Evolutionary conservation across 53 echinoderm and acorn worm species (phyloP).

Genomic region (Pentamera pediparva): DNA sequence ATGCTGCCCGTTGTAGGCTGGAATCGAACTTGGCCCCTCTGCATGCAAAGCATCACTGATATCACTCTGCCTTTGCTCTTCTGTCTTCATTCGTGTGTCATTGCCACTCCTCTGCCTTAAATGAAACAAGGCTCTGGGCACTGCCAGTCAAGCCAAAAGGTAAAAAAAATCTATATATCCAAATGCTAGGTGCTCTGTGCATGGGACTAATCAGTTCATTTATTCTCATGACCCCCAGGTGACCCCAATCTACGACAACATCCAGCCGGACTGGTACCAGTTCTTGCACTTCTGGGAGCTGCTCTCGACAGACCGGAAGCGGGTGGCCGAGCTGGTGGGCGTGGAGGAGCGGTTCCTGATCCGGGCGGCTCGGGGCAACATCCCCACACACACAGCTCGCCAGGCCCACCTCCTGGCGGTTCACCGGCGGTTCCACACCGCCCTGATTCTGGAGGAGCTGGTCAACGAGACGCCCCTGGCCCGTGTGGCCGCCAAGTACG

Average conservation of each 20-base stretch:
- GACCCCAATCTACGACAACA: slow-evolving; percentile 91
- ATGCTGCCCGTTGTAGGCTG: too few relatives aligned
- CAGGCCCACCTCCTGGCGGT: slow-evolving; percentile 69
- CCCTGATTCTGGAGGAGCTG: slow-evolving; percentile 74
- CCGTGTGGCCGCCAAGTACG: slow-evolving; percentile 69
- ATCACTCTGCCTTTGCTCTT: too few relatives aligned
- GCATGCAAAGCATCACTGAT: too few relatives aligned
- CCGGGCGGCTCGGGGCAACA: slow-evolving; percentile 64
- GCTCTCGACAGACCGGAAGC: slow-evolving; percentile 70
- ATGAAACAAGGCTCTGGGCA: too few relatives aligned
- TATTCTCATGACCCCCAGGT: slow-evolving; percentile 53
- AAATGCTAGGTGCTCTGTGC: too few relatives aligned
- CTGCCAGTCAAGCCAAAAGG: too few relatives aligned
- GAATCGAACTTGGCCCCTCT: too few relatives aligned
- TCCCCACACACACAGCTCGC: slow-evolving; percentile 57
- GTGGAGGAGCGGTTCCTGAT: slow-evolving; percentile 94
- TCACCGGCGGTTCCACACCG: slow-evolving; percentile 89
- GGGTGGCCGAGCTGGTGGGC: slow-evolving; percentile 92
- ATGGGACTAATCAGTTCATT: neutral
- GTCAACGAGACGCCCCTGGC: slow-evolving; percentile 82
- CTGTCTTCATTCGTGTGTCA: too few relatives aligned
- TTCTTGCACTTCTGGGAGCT: slow-evolving; percentile 83
- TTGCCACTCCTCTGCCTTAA: too few relatives aligned
- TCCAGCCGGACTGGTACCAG: slow-evolving; percentile 95
- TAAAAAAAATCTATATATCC: too few relatives aligned